These are phyloP conservation scores for Isichthys henryi DNA, from an alignment of 2,113 vertebrate genomes.

Conservation along the genomic window DNA sequence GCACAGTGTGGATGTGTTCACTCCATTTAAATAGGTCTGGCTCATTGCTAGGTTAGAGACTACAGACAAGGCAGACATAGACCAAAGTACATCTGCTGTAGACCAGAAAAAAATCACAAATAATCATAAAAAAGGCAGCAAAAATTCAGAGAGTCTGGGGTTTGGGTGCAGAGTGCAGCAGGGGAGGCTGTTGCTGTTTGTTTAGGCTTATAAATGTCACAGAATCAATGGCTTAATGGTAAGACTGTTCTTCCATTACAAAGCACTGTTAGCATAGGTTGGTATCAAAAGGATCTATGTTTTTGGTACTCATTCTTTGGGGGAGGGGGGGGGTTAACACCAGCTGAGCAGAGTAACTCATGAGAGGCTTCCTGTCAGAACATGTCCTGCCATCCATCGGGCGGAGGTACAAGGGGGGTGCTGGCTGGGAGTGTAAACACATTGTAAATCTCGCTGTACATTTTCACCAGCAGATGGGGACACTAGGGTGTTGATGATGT, in stretches of 20 bases:
- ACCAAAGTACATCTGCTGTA: slow-evolving; percentile 6
- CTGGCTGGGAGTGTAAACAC: background rate
- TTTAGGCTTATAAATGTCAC: background rate
- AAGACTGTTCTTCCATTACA: background rate
- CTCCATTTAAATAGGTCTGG: slow-evolving; percentile 45
- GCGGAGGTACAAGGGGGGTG: background rate
- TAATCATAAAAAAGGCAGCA: background rate
- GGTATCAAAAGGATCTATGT: background rate
- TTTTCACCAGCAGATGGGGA: background rate
- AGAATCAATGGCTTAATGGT: background rate
- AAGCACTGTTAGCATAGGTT: background rate
- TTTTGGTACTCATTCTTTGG: background rate
- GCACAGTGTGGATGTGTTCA: slow-evolving; percentile 49
- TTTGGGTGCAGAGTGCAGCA: background rate
- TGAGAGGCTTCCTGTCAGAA: background rate
- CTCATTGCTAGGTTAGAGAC: slow-evolving; percentile 32
- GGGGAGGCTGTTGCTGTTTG: background rate
- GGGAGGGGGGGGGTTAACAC: background rate
- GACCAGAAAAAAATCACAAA: background rate
- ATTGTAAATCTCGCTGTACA: background rate
- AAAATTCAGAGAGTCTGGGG: background rate
- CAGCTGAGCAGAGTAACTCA: background rate
- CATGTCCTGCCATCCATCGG: background rate
- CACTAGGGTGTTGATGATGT: background rate
- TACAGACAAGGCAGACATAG: slow-evolving; percentile 30